Conservation (phyloP, 2,888 invertebrate species). For the Aquatica leii region DNA sequence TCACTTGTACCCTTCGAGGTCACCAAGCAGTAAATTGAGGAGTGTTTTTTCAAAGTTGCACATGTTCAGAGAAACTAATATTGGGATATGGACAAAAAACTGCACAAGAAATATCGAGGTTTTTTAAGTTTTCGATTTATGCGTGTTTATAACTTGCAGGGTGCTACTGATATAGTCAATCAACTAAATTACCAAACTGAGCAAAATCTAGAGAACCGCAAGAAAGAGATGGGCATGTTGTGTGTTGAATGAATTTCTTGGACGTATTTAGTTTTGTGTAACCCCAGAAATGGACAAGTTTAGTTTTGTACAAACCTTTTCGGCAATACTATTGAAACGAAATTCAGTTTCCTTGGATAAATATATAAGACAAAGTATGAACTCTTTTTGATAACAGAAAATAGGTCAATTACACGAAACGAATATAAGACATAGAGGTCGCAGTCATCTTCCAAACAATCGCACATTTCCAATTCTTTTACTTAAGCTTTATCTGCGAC, state of each 20-base stretch:
- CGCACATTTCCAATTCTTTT: no score
- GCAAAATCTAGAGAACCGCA: neutral
- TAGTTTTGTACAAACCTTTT: neutral
- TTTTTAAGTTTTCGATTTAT: neutral
- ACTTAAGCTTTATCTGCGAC: neutral
- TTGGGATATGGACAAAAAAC: no score
- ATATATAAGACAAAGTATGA: neutral
- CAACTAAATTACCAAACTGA: neutral
- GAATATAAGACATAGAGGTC: no score
- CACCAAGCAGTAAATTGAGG: no score
- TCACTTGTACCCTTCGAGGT: no score
- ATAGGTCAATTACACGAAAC: no score
- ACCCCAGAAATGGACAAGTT: neutral
- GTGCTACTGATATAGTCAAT: constrained; percentile 1
- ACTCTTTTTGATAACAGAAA: no score
- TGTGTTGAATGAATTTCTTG: neutral
- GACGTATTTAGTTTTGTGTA: constrained; percentile 1
- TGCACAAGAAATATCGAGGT: no score
- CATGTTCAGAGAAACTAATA: no score
- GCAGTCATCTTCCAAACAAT: no score
- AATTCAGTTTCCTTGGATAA: neutral
- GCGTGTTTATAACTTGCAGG: neutral
- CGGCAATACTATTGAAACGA: neutral
- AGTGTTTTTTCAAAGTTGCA: no score
- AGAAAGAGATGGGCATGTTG: neutral